Evolutionary conservation across 1,140 invertebrate species (phyloP).

Genomic region (Nasonia longicornis): DNA sequence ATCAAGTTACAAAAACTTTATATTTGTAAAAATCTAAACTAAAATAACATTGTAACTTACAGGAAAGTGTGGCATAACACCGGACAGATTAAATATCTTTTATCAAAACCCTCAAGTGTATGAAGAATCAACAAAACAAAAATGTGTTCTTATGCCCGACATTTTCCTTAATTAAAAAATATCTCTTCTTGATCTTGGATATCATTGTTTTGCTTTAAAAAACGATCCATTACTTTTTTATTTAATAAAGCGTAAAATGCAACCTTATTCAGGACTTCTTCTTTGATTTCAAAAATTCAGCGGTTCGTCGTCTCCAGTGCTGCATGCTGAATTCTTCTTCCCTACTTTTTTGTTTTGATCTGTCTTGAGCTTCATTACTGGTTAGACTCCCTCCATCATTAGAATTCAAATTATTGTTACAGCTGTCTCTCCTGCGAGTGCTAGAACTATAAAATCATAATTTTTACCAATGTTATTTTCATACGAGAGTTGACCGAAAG

Average conservation of each 20-base stretch:
- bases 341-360: slow-evolving; percentile 17
- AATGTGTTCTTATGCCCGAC: no score
- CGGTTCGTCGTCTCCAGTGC: slow-evolving; percentile 55
- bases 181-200: no score
- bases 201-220: no score
- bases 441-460: background rate
- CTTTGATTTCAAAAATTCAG: slow-evolving; percentile 51
- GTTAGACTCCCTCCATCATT: slow-evolving; percentile 13
- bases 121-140: no score
- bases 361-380: slow-evolving; percentile 34
- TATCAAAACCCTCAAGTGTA: no score
- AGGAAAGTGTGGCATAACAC: no score
- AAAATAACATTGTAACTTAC: background rate
- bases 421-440: slow-evolving; percentile 19
- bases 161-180: no score
- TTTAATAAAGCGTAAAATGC: background rate
- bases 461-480: background rate
- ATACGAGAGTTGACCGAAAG: background rate
- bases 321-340: background rate
- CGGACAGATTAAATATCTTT: no score
- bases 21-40: background rate
- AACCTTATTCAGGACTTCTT: slow-evolving; percentile 16
- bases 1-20: background rate
- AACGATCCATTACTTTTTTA: background rate
- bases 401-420: slow-evolving; percentile 24